Evolutionary conservation across 2,113 vertebrate species (phyloP), one percentile per base, ranked within the genome.

Genomic region (Ctenomys sociabilis): DNA sequence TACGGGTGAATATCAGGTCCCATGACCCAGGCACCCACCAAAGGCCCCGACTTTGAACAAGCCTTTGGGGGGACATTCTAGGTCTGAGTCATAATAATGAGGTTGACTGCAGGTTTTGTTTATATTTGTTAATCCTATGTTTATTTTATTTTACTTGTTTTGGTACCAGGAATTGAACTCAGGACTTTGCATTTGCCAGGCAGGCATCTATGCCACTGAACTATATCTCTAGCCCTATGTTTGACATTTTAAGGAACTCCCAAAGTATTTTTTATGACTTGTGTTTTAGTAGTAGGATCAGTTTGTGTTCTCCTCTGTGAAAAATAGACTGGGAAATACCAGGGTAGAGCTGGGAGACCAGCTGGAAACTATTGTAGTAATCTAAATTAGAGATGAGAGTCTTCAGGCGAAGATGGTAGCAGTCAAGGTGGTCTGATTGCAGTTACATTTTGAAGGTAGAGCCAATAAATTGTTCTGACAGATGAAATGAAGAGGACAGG

Each of bases 231-330:
- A 81, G 83, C 63, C 81, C 32, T 82, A 2, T 91, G 22, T 87
- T 94, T 90, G 78, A 59, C 45, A 87, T 91, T 95, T 94, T 63
- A 19, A 84, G 40, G 83, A 90, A 81, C 14, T 43, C 12, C 24
- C 49, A 54, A 85, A 32, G n/a, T 35, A 2, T 87, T 92, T 94
- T 84, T 49, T 63, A 43, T 94, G n/a, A 49, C 10, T 90, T 80
- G 32, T 10, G 16, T 90, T 93, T 95, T 77, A 85, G 43, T 45
- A 45, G 45, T 85, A 54, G 68, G 32, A 28, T 92, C 32, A 85
- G 37, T 88, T 22, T 64, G 32, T 70, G 40, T 95, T 91, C 32
- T 54, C 0, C n/a, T 37, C 0, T 87, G 32, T 92, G 92, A 91
- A 87, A 49, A 80, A 73, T 32, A 82, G 77, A 82, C 49, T 54